A percentile compares a stretch with the other conserved stretches of the same genome.
phyloP scores from a whole-genome alignment of 2,797 vertebrate genomes.

The Rhinatrema bivittatum region DNA sequence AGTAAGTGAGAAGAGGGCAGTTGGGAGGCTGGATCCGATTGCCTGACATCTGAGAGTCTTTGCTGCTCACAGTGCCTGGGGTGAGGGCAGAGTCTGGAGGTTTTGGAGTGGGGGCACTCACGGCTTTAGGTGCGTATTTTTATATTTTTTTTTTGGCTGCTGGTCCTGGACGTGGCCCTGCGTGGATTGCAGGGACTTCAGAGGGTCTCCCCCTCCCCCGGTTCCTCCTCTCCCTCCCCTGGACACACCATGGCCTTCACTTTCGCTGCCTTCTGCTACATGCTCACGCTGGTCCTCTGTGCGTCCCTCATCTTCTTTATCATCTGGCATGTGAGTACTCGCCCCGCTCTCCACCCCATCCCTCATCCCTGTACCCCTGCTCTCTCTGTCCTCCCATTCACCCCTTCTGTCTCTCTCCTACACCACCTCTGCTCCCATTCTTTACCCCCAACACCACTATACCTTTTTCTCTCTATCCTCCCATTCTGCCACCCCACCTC shows the following conservation, averaged over 20 bases:
- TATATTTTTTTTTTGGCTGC: too few species aligned
- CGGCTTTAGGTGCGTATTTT: too few species aligned
- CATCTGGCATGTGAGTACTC: constrained; percentile 58
- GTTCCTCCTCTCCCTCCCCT: constrained; percentile 38
- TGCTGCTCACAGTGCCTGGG: neutral
- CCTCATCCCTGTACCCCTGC: neutral
- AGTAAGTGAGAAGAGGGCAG: neutral
- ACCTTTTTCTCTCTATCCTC: neutral
- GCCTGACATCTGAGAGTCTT: too few species aligned
- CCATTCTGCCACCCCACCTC: neutral
- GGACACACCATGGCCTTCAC: constrained; percentile 49
- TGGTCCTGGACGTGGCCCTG: constrained; percentile 30
- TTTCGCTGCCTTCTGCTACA: constrained; percentile 59
- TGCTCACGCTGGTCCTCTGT: constrained; percentile 58
- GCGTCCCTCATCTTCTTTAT: constrained; percentile 61
- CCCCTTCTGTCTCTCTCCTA: neutral
- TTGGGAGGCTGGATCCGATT: too few species aligned
- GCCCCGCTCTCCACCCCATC: neutral
- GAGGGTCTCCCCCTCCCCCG: constrained; percentile 3
- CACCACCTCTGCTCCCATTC: neutral
- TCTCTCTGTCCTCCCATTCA: too few species aligned
- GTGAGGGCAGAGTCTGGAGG: too few species aligned
- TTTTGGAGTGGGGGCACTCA: too few species aligned
- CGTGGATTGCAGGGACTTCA: neutral
- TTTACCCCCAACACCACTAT: neutral